These are phyloP conservation scores for Oxyruncus cristatus DNA, from an alignment of 2,113 vertebrate genomes.

Conservation along the genomic window DNA sequence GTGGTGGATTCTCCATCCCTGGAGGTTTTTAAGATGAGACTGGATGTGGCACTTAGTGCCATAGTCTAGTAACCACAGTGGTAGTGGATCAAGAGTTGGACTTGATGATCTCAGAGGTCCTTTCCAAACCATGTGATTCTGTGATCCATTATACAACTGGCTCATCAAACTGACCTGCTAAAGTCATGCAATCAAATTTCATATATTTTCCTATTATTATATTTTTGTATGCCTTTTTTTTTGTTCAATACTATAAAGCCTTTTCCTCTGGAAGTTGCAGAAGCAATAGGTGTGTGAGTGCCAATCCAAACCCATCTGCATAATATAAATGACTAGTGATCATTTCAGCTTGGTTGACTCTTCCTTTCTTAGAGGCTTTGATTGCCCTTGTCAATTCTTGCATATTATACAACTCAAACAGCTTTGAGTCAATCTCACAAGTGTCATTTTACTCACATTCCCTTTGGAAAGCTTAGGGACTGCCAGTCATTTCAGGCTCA, in stretches of 20 bases:
- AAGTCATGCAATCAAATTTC: neutral
- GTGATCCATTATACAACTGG: neutral
- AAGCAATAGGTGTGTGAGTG: rapidly evolving
- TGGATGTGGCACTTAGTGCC: too few relatives aligned
- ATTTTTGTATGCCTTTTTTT: neutral
- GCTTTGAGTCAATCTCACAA: rapidly evolving
- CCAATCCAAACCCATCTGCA: neutral
- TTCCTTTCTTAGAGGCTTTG: neutral
- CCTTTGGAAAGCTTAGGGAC: neutral
- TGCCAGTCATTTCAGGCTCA: neutral
- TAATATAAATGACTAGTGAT: neutral
- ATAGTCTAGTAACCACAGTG: too few relatives aligned
- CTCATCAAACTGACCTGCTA: neutral
- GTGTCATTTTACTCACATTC: rapidly evolving
- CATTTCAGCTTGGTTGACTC: neutral
- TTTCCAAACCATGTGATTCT: too few relatives aligned
- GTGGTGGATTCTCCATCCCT: too few relatives aligned
- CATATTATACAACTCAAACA: neutral
- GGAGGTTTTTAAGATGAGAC: too few relatives aligned
- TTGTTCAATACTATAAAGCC: neutral
- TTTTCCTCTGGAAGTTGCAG: neutral
- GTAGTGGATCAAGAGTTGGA: too few relatives aligned
- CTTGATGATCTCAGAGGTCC: too few relatives aligned
- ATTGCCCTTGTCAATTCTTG: neutral
- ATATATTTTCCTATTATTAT: neutral